A percentile compares a stretch with the other conserved stretches of the same genome.
Conservation (phyloP, 2,113 vertebrate species). For the Choloepus hoffmanni region DNA sequence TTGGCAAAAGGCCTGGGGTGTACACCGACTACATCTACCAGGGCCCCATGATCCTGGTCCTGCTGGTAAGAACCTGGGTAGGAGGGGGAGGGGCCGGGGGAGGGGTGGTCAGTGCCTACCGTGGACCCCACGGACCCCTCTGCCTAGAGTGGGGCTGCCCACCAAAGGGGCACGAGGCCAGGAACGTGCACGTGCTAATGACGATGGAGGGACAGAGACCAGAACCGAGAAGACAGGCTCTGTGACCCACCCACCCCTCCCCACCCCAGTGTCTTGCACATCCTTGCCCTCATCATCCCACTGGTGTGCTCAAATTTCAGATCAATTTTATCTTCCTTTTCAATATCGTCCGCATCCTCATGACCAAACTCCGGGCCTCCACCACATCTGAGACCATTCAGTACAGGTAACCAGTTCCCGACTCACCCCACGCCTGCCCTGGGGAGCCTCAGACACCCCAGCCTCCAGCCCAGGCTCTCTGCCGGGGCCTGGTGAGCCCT, state of each 20-base stretch:
- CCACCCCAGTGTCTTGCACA: background rate
- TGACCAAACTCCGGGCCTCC: constrained; percentile 97
- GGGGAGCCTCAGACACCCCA: background rate
- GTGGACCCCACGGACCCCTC: background rate
- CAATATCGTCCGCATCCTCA: constrained; percentile 97
- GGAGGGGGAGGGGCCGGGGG: background rate
- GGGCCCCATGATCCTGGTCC: constrained; percentile 97
- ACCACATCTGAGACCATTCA: constrained; percentile 97
- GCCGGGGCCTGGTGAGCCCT: background rate
- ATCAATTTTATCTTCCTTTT: constrained; percentile 98
- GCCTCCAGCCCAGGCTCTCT: background rate
- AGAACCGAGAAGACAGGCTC: background rate
- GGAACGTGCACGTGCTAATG: background rate
- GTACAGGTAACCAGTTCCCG: constrained; percentile 86
- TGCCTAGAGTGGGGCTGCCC: background rate
- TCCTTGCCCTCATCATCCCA: background rate
- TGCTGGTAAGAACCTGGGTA: constrained; percentile 92
- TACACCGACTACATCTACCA: constrained; percentile 99
- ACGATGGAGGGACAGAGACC: background rate
- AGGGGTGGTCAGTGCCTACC: background rate
- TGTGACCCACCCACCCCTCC: background rate
- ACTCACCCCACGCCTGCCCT: background rate
- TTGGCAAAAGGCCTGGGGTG: constrained; percentile 95
- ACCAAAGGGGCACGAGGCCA: background rate
- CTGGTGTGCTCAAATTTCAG: constrained; percentile 84